Evolutionary conservation across 2,797 vertebrate species (phyloP), one percentile per base, ranked within the genome.

Genomic region (Etheostoma nigrum): DNA sequence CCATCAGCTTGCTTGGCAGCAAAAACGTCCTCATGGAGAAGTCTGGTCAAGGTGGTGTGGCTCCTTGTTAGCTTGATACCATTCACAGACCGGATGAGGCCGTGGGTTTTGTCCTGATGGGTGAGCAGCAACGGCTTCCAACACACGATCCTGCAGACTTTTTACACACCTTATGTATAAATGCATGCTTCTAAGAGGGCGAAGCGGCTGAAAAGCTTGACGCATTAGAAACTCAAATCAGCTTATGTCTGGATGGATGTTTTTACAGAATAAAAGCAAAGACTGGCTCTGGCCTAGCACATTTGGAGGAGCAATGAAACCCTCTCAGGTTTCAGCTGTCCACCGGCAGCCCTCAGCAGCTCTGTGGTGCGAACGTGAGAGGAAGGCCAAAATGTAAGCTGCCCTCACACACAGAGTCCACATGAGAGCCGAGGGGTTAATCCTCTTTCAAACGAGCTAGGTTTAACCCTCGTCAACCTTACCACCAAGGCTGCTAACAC

Each of bases 391-490:
- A 92, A 91, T 80, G 81, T 83, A 72, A 91, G 82, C 68, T 36
- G 58, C 77, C 83, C 88, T 87, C 91, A 87, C 87, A 91, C 90
- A 84, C 21, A 68, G 76, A 66, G 83, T 80, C 47, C 73, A 87
- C 79, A 88, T 72, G 70, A 78, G 83, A 89, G 89, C 79, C 23
- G 53, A 52, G 44, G 86, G 93, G 93, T 93, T 94, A 95, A 95
- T 91, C 92, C 93, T 54, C 72, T 88, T 93, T 95, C 91, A 95
- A 93, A 94, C 90, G 85, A 88, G 83, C 81, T 44, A 79, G 88
- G 86, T 90, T 93, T 91, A 91, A 92, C 91, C 90, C 88, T 79
- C 74, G 76, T 91, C 92, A 90, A 89, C 90, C 84, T 73, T 76
- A 76, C 86, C 91, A 79, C 91, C 89, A 86, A 76, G 51, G 55